Evolutionary conservation across 2,797 vertebrate species (phyloP).

Genomic region (Harpagifer antarcticus): DNA sequence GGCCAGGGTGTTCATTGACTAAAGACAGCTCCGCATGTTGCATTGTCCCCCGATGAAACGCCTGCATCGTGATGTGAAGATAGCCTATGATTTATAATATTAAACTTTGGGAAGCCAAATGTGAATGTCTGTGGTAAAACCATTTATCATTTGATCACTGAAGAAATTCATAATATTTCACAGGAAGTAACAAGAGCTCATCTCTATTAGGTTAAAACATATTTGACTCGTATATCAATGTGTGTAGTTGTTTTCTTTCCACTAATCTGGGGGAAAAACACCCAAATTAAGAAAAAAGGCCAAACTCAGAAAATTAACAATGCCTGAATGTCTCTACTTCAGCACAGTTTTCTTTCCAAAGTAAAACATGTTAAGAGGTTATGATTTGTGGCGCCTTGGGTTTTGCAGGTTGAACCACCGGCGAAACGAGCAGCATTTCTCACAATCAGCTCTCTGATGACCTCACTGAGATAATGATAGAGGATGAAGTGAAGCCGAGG

Average conservation of each 20-base stretch:
- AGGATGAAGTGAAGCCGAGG: slow-evolving; percentile 42
- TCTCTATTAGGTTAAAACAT: too few relatives aligned
- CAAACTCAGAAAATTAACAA: too few relatives aligned
- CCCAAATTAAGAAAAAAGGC: too few relatives aligned
- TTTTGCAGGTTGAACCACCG: slow-evolving; percentile 68
- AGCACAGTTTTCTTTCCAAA: slow-evolving; percentile 22
- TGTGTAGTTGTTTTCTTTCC: too few relatives aligned
- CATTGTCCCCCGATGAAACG: slow-evolving; percentile 53
- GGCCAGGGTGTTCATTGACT: slow-evolving; percentile 76
- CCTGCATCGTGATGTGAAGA: slow-evolving; percentile 55
- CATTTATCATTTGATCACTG: too few relatives aligned
- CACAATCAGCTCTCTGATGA: slow-evolving; percentile 65
- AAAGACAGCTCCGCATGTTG: slow-evolving; percentile 60
- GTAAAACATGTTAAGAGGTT: slow-evolving; percentile 43
- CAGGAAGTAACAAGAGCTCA: too few relatives aligned
- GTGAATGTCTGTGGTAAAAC: slow-evolving; percentile 45
- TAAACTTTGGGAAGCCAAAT: slow-evolving; percentile 69
- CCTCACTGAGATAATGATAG: slow-evolving; percentile 76
- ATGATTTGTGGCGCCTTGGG: slow-evolving; percentile 66
- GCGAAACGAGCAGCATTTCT: slow-evolving; percentile 60
- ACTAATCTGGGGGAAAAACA: too few relatives aligned
- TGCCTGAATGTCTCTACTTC: too few relatives aligned
- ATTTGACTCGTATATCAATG: too few relatives aligned
- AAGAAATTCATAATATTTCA: too few relatives aligned
- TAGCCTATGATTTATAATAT: slow-evolving; percentile 68